Percentiles rank a stretch among this genome's conserved stretches.
These are phyloP conservation scores for Hydrotaea diabolus DNA, from an alignment of 2,888 invertebrate species.

Conservation along the genomic window DNA sequence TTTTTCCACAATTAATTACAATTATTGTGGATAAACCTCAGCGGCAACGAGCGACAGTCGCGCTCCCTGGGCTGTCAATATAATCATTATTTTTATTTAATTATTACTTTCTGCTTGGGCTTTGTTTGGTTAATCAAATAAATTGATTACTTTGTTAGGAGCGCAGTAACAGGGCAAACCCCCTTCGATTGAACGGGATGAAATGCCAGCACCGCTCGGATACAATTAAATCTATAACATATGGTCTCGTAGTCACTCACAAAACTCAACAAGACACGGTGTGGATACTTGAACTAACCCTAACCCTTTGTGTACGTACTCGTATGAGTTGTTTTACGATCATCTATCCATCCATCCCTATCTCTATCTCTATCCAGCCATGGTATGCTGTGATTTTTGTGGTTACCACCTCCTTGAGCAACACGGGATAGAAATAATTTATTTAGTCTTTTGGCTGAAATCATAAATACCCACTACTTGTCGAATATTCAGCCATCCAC, in stretches of 20 bases:
- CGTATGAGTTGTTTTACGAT: neutral
- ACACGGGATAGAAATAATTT: constrained; percentile 46
- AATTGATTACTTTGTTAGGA: constrained; percentile 63
- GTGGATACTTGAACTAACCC: constrained; percentile 12
- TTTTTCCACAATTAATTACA: constrained; percentile 55
- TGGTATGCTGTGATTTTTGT: constrained; percentile 63
- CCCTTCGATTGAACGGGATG: constrained; percentile 19
- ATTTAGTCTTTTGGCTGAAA: constrained; percentile 39
- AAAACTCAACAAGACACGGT: constrained; percentile 41
- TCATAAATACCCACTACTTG: constrained; percentile 1
- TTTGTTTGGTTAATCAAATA: constrained; percentile 51
- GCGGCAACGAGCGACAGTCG: neutral
- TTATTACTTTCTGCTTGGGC: constrained; percentile 49
- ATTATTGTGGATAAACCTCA: constrained; percentile 26
- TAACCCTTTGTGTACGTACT: no score
- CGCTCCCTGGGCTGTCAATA: constrained; percentile 66
- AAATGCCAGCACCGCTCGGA: neutral
- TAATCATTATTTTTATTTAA: constrained; percentile 69
- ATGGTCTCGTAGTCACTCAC: constrained; percentile 37
- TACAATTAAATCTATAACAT: constrained; percentile 49
- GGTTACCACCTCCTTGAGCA: constrained; percentile 62
- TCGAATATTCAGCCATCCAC: neutral
- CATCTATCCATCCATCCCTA: neutral
- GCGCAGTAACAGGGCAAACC: neutral
- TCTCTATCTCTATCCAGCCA: no score